Evolutionary conservation across 1,140 invertebrate genomes (phyloP).

Genomic region (Cotesia typhae): DNA sequence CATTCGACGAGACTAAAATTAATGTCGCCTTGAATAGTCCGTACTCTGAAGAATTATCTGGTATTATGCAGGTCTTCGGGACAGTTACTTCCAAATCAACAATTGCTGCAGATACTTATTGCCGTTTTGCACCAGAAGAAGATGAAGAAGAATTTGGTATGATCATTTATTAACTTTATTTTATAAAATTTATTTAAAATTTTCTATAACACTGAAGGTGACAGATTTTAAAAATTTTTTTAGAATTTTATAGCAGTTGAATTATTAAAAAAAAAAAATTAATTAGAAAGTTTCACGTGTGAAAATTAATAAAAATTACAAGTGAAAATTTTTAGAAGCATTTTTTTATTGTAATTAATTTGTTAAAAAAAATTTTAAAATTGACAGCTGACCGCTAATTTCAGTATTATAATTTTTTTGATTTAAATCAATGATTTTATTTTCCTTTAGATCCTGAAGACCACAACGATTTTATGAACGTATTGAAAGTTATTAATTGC

Average conservation of each 20-base stretch:
- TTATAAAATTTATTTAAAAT: background rate
- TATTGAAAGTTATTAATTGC: conserved; percentile 45
- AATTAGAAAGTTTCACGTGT: too few species aligned
- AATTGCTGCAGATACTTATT: conserved; percentile 45
- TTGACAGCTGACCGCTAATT: too few species aligned
- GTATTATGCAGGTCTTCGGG: conserved; percentile 57
- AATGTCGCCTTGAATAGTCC: conserved; percentile 51
- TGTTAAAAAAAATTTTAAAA: too few species aligned
- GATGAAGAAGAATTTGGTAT: conserved; percentile 53
- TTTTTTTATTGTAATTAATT: too few species aligned
- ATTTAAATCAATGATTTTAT: background rate
- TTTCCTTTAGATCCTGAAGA: conserved; percentile 46
- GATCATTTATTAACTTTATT: conserved; percentile 31
- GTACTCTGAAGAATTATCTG: conserved; percentile 45
- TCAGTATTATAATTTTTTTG: background rate
- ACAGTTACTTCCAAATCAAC: conserved; percentile 53
- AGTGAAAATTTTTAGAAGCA: too few species aligned
- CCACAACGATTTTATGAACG: conserved; percentile 49
- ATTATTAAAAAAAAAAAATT: too few species aligned
- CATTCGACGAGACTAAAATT: conserved; percentile 50
- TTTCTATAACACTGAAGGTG: too few species aligned
- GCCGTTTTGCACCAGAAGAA: conserved; percentile 44
- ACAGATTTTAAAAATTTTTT: background rate
- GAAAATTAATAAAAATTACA: too few species aligned
- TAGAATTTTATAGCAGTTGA: background rate